Conservation (phyloP, 2,888 invertebrate genomes). For the Plebejus anna region DNA sequence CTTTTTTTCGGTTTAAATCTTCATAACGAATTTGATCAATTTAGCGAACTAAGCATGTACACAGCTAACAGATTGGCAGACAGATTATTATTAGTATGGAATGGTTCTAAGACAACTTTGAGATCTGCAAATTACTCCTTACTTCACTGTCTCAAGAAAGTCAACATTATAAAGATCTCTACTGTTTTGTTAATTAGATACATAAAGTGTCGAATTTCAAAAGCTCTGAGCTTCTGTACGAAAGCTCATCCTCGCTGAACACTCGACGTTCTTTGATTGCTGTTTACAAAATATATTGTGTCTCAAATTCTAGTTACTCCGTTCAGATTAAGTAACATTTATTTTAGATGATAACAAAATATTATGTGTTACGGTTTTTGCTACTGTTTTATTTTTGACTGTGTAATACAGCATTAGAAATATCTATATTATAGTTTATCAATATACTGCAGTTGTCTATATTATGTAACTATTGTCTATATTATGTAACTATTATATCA, state of each 20-base stretch:
- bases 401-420: too few species aligned
- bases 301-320: background rate
- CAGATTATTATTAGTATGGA: too few species aligned
- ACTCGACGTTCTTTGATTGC: constrained; percentile 9
- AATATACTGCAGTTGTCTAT: too few species aligned
- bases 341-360: background rate
- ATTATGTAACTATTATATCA: too few species aligned
- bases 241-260: background rate
- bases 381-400: too few species aligned
- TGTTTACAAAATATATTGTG: constrained; percentile 14
- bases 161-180: constrained; percentile 15
- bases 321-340: background rate
- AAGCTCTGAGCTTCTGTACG: background rate
- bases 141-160: background rate
- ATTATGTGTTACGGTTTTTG: too few species aligned
- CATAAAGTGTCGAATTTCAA: constrained; percentile 10
- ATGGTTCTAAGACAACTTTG: background rate
- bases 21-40: too few species aligned
- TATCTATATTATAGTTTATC: too few species aligned
- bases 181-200: constrained; percentile 25
- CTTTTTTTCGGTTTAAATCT: too few species aligned
- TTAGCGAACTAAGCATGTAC: too few species aligned
- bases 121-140: background rate
- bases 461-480: too few species aligned
- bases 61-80: too few species aligned